Evolutionary conservation across 2,113 vertebrate genomes (phyloP).

Genomic region (Canis aureus): DNA sequence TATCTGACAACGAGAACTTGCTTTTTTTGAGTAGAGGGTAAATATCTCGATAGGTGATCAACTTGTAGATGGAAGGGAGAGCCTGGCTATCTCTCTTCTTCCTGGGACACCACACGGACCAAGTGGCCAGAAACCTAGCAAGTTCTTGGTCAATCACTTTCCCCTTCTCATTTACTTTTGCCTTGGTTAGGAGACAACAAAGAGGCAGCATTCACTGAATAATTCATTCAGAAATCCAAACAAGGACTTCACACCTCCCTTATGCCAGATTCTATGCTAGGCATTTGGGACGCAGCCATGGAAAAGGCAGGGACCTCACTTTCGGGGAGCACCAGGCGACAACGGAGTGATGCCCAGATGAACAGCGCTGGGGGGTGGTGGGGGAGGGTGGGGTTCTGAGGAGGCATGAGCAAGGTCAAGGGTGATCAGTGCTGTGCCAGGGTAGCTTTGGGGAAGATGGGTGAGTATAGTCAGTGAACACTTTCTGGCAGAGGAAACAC

Average conservation of each 20-base stretch:
- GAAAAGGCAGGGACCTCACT: background rate
- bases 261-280: constrained; percentile 18
- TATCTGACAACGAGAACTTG: background rate
- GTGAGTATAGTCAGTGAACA: fast-evolving
- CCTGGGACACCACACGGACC: too few species aligned
- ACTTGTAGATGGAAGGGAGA: background rate
- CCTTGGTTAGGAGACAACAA: constrained; percentile 37
- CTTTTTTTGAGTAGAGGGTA: background rate
- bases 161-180: too few species aligned
- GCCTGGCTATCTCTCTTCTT: fast-evolving
- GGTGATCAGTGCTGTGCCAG: fast-evolving
- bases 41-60: background rate
- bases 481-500: too few species aligned
- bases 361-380: too few species aligned
- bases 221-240: constrained; percentile 74
- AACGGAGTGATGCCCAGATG: background rate
- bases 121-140: background rate
- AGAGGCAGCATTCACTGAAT: constrained; percentile 71
- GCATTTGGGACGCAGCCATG: constrained; percentile 1
- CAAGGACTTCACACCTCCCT: constrained; percentile 61
- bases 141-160: background rate
- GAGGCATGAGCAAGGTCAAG: background rate
- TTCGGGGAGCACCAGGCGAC: background rate
- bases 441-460: too few species aligned
- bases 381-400: background rate